Evolutionary conservation across 1,140 invertebrate species (phyloP), one percentile per base, ranked within the genome.

Genomic region (Watersipora subatra): DNA sequence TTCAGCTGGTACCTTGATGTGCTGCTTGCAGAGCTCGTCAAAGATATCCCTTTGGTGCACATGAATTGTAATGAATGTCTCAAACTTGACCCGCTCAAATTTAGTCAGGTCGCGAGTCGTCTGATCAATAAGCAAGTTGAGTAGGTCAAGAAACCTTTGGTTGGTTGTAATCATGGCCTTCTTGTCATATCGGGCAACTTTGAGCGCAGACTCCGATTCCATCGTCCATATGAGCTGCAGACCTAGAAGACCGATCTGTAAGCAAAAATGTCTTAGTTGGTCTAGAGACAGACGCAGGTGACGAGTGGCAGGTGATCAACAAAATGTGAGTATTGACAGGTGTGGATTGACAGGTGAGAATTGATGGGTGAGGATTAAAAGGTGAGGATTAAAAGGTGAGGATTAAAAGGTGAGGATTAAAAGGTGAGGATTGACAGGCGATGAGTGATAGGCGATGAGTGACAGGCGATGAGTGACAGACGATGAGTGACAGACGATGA

Each of bases 11-110:
- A 27, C 26, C 19, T 63, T 24, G 1, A 62, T 65, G n/a, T 65
- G 30, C 26, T 61, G 12, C 65, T 81, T 82, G 80, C 93, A 91
- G 84, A 97, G 75, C 74, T 92, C 90, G 82, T 96, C 92, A 79
- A 97, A 97, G 64, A 97, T 96, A 78, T 97, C 93, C 67, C 92
- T 84, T 76, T 97, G 94, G 83, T 97, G 93, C 0, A 97, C 93
- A 73, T 97, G 93, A 68, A 97, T 96, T 0, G 93, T 97, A 68
- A 97, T 95, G 1, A 97, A 81, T 0, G 93, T 97, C 79, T 97
- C 94, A 73, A 92, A 97, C 78, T 97, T 97, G 0, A 87, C 91
- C 65, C 93, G 83, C 73, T 97, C 92, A 29, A 96, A 88, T 76
- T 89, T 90, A 0, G 87, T 86, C 0, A 97, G 83, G 79, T 96